phyloP scores from a whole-genome alignment of 2,113 vertebrate genomes.

The Cepphus grylle region DNA sequence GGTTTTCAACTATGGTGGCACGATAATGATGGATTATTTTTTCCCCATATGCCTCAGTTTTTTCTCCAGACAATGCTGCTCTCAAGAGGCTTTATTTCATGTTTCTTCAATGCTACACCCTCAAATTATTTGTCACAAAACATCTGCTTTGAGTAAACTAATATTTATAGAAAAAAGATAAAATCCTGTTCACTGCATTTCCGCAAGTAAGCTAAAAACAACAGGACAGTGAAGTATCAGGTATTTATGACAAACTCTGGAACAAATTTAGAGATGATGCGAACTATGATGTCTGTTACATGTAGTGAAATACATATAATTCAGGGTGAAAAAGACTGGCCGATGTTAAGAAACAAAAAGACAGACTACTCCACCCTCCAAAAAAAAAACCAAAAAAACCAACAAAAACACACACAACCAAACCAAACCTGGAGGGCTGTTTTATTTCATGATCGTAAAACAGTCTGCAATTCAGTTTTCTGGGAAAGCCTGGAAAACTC shows the following conservation, averaged over 20 bases:
- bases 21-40: background rate
- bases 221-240: background rate
- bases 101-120: background rate
- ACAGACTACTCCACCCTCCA: background rate
- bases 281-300: background rate
- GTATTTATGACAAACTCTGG: background rate
- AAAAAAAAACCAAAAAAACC: background rate
- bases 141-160: conserved; percentile 21
- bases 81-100: background rate
- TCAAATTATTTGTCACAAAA: conserved; percentile 10
- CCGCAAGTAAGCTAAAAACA: background rate
- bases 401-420: too few relatives aligned
- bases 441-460: background rate
- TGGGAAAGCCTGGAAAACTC: background rate
- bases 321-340: background rate
- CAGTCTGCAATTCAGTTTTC: background rate
- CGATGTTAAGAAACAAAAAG: background rate
- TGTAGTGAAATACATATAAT: background rate
- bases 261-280: conserved; percentile 12
- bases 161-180: background rate
- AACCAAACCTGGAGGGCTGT: background rate
- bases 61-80: background rate
- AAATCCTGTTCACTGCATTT: background rate
- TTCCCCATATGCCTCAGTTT: background rate
- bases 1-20: background rate